These are phyloP conservation scores for Ophion slaviceki DNA, from an alignment of 2,888 invertebrate species.

Conservation along the genomic window DNA sequence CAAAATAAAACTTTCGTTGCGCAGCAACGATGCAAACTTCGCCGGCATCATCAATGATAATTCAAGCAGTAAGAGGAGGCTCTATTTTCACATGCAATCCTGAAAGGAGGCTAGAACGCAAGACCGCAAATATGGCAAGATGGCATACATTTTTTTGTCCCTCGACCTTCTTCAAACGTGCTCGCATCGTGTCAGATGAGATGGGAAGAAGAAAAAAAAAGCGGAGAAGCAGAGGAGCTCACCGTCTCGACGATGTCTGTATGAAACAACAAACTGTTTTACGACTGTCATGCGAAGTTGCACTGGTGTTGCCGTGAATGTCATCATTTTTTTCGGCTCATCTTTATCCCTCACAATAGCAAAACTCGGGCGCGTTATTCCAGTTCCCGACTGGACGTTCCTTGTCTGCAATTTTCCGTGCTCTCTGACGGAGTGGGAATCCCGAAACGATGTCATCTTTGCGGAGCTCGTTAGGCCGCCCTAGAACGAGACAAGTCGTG, in stretches of 20 bases:
- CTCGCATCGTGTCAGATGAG: conserved; percentile 13
- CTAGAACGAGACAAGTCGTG: conserved; percentile 74
- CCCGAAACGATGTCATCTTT: conserved; percentile 74
- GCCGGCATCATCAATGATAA: too few species aligned
- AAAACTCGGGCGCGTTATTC: conserved; percentile 44
- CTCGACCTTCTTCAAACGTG: conserved; percentile 57
- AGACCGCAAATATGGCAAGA: conserved; percentile 6
- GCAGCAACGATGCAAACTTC: too few species aligned
- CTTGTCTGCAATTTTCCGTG: background rate
- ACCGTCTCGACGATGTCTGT: conserved; percentile 16
- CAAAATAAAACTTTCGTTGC: too few species aligned
- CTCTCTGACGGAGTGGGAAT: conserved; percentile 70
- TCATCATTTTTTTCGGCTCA: background rate
- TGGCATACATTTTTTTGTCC: conserved; percentile 56
- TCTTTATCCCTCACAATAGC: background rate
- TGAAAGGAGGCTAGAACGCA: conserved; percentile 45
- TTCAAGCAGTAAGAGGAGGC: background rate
- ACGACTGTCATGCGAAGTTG: conserved; percentile 21
- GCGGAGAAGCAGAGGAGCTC: conserved; percentile 42
- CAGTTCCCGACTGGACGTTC: conserved; percentile 16
- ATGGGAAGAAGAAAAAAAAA: background rate
- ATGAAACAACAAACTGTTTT: conserved; percentile 21
- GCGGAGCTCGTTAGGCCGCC: conserved; percentile 75
- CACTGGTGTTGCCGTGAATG: conserved; percentile 16
- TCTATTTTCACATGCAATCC: conserved; percentile 33